Conservation (phyloP, 1,140 invertebrate genomes). For the Limonius californicus region DNA sequence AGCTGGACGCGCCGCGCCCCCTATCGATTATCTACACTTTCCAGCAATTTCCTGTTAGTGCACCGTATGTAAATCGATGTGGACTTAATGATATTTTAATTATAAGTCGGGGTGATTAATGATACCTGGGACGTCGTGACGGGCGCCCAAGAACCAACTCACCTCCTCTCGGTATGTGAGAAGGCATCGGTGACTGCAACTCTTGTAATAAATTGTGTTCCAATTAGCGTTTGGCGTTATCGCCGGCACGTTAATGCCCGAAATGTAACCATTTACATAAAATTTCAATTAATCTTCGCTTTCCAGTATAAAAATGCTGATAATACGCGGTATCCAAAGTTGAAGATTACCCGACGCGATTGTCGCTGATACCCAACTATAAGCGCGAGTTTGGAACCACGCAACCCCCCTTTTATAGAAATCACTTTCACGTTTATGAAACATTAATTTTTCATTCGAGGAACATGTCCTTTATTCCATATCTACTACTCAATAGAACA, state of each 20-base stretch:
- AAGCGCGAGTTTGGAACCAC: no score
- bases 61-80: slow-evolving; percentile 22
- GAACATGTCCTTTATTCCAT: no score
- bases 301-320: slow-evolving; percentile 1
- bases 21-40: slow-evolving; percentile 15
- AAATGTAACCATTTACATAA: slow-evolving; percentile 15
- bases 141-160: not conserved
- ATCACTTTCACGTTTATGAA: no score
- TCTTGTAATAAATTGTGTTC: slow-evolving; percentile 13
- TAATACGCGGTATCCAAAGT: not conserved
- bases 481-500: no score
- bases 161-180: slow-evolving; percentile 3
- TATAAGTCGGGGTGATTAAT: slow-evolving; percentile 24
- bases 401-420: no score
- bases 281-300: slow-evolving; percentile 6
- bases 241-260: not conserved
- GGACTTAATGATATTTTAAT: slow-evolving; percentile 26
- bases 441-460: no score
- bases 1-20: slow-evolving; percentile 2
- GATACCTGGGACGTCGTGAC: slow-evolving; percentile 7
- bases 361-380: not conserved
- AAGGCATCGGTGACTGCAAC: slow-evolving; percentile 7
- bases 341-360: not conserved
- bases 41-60: slow-evolving; percentile 12
- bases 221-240: slow-evolving; percentile 14